Evolutionary conservation across 2,888 invertebrate genomes (phyloP).

Genomic region (Thereva unica): DNA sequence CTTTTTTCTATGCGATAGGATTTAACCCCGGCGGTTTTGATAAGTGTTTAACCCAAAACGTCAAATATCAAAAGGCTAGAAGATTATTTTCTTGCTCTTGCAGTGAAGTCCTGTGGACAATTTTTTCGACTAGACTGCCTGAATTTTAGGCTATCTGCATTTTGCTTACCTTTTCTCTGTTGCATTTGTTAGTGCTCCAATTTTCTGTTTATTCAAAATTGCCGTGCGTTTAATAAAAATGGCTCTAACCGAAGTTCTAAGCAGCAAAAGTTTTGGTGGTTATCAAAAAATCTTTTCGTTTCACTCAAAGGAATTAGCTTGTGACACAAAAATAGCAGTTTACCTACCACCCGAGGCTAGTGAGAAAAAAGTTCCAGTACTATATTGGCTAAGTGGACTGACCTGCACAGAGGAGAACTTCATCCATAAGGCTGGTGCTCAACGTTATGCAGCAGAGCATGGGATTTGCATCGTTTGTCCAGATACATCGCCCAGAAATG

Average conservation of each 20-base stretch:
- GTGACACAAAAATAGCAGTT: constrained; percentile 87
- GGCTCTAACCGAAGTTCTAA: constrained; percentile 65
- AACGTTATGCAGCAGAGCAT: constrained; percentile 80
- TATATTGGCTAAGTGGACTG: constrained; percentile 88
- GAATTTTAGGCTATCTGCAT: too few species aligned
- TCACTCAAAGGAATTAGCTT: constrained; percentile 66
- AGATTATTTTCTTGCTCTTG: too few species aligned
- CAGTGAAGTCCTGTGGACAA: too few species aligned
- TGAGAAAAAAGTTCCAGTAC: constrained; percentile 67
- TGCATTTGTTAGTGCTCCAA: too few species aligned
- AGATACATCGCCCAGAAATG: constrained; percentile 89
- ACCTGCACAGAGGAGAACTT: constrained; percentile 93
- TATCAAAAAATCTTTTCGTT: constrained; percentile 69
- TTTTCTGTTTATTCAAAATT: too few species aligned
- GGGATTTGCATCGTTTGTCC: constrained; percentile 85
- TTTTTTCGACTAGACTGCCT: too few species aligned
- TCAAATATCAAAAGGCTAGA: too few species aligned
- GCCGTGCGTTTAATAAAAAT: constrained; percentile 4
- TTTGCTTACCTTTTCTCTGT: too few species aligned
- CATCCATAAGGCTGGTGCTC: constrained; percentile 87
- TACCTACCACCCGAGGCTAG: constrained; percentile 75
- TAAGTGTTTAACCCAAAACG: too few species aligned
- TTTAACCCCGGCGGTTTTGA: too few species aligned
- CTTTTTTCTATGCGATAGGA: too few species aligned
- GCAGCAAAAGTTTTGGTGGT: constrained; percentile 79